These are phyloP conservation scores for Linepithema humile DNA, from an alignment of 1,140 invertebrate genomes.

Conservation along the genomic window DNA sequence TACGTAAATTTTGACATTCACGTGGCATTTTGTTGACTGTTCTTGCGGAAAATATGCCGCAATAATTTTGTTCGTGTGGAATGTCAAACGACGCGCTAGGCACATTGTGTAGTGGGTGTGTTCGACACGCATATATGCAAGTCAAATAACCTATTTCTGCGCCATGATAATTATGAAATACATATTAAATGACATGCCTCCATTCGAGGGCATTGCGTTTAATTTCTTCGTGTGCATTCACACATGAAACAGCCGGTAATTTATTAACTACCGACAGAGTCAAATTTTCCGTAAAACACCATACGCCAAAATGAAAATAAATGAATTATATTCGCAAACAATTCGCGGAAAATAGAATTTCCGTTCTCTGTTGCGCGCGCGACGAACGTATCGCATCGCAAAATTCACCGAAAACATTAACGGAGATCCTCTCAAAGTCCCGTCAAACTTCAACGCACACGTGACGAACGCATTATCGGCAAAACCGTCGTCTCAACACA, in stretches of 20 bases:
- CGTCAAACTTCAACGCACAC: background rate
- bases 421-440: background rate
- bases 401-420: background rate
- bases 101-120: conserved; percentile 32
- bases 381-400: background rate
- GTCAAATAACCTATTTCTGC: conserved; percentile 48
- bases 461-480: background rate
- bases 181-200: conserved; percentile 31
- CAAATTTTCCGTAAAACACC: conserved; percentile 34
- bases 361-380: background rate
- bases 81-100: conserved; percentile 41
- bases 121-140: conserved; percentile 1
- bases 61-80: conserved; percentile 50
- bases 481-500: background rate
- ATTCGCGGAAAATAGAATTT: conserved; percentile 25
- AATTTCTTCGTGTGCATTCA: conserved; percentile 33
- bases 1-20: conserved; percentile 29
- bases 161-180: conserved; percentile 44
- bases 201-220: conserved; percentile 8
- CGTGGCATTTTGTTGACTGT: conserved; percentile 14
- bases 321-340: conserved; percentile 46
- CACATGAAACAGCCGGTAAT: conserved; percentile 10
- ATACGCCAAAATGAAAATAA: conserved; percentile 34
- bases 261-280: conserved; percentile 44
- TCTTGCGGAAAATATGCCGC: conserved; percentile 37